Conservation (phyloP, 2,797 vertebrate species). For the Chiloscyllium punctatum region DNA sequence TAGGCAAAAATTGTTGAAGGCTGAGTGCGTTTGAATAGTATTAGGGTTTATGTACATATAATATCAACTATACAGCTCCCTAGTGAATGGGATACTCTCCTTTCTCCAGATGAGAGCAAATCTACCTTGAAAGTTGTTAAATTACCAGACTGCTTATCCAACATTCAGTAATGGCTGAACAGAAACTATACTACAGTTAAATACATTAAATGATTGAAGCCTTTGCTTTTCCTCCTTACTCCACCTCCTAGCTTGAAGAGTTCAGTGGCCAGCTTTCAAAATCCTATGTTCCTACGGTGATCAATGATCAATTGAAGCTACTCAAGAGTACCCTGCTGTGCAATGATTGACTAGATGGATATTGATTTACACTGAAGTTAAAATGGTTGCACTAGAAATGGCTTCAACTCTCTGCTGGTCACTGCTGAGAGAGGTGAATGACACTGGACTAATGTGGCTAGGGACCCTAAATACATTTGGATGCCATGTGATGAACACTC, state of each 20-base stretch:
- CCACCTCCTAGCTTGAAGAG: too few relatives aligned
- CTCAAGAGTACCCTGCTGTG: background rate
- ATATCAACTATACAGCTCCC: background rate
- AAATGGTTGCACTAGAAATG: background rate
- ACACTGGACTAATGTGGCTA: background rate
- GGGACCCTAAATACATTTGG: too few relatives aligned
- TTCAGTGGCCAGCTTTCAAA: too few relatives aligned
- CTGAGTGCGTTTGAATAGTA: background rate
- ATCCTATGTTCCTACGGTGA: too few relatives aligned
- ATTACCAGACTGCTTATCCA: background rate
- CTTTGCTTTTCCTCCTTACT: background rate
- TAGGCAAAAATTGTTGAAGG: background rate
- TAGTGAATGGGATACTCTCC: background rate
- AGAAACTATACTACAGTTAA: background rate
- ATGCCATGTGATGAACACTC: background rate
- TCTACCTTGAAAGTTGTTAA: background rate
- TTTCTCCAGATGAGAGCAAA: background rate
- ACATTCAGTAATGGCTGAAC: background rate
- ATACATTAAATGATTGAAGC: background rate
- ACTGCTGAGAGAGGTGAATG: background rate
- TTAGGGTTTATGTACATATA: background rate
- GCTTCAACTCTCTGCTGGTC: background rate
- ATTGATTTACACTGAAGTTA: background rate
- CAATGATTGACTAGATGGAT: background rate
- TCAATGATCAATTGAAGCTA: background rate